Evolutionary conservation across 1,140 invertebrate species (phyloP).

Genomic region (Drosophila neocordata): DNA sequence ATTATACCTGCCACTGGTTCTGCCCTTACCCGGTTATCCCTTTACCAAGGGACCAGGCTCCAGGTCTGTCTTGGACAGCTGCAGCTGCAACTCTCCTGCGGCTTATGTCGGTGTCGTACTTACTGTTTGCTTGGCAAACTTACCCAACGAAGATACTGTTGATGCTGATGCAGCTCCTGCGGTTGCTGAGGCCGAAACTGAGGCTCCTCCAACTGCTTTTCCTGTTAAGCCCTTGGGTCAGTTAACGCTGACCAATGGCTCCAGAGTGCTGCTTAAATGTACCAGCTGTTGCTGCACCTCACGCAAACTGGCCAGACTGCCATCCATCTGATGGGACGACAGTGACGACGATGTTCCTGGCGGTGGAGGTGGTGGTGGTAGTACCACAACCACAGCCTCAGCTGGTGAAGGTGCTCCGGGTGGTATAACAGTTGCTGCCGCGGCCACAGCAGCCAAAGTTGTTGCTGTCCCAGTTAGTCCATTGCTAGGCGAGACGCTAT

Average conservation of each 20-base stretch:
- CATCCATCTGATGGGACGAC: slow-evolving; percentile 41
- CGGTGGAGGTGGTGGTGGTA: slow-evolving; percentile 66
- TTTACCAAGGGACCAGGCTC: background rate
- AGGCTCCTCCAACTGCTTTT: slow-evolving; percentile 24
- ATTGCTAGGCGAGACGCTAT: slow-evolving; percentile 55
- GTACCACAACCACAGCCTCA: slow-evolving; percentile 74
- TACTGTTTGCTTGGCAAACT: slow-evolving; percentile 63
- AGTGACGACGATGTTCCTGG: slow-evolving; percentile 17
- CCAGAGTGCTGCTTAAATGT: slow-evolving; percentile 75
- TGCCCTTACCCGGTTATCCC: no score
- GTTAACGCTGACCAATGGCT: slow-evolving; percentile 81
- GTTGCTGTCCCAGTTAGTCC: slow-evolving; percentile 46
- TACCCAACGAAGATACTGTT: slow-evolving; percentile 42
- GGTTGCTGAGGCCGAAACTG: slow-evolving; percentile 20
- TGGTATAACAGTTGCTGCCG: slow-evolving; percentile 74
- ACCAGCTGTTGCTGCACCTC: slow-evolving; percentile 74
- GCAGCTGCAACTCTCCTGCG: slow-evolving; percentile 30
- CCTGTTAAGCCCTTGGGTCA: slow-evolving; percentile 67
- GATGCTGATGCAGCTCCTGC: slow-evolving; percentile 29
- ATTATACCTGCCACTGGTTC: slow-evolving; percentile 58
- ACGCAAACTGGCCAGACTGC: slow-evolving; percentile 61
- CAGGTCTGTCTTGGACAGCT: slow-evolving; percentile 15
- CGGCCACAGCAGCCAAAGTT: slow-evolving; percentile 68
- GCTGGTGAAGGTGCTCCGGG: slow-evolving; percentile 71
- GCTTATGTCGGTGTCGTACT: slow-evolving; percentile 68